Evolutionary conservation across 2,113 vertebrate species (phyloP).

Genomic region (Chamaetylas fuelleborni): DNA sequence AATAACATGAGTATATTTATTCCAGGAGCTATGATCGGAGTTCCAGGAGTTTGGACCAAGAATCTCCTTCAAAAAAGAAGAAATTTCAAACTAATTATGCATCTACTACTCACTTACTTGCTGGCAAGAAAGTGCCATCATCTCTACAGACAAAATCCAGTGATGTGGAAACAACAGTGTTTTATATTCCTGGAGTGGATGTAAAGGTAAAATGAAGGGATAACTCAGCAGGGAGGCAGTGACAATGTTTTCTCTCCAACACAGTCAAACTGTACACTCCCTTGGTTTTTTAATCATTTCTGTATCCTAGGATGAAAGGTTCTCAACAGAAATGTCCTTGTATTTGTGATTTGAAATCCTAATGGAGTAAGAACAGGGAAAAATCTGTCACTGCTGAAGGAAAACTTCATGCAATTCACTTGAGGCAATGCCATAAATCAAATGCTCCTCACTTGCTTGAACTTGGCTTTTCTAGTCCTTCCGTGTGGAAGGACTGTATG

Average conservation of each 20-base stretch:
- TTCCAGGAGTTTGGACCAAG: slow-evolving; percentile 92
- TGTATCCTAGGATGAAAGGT: not conserved
- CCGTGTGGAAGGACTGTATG: accelerated
- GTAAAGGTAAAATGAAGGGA: slow-evolving; percentile 85
- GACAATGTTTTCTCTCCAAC: not conserved
- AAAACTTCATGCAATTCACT: not conserved
- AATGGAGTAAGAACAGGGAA: not conserved
- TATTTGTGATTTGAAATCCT: not conserved
- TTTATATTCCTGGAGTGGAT: slow-evolving; percentile 98
- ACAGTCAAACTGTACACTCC: not conserved
- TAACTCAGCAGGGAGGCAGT: not conserved
- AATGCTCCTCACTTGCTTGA: not conserved
- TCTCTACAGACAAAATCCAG: slow-evolving; percentile 91
- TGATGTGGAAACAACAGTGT: slow-evolving; percentile 94
- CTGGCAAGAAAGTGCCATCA: slow-evolving; percentile 92
- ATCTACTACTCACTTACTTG: slow-evolving; percentile 88
- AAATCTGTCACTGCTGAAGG: not conserved
- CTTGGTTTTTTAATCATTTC: not conserved
- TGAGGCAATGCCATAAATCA: not conserved
- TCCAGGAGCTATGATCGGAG: slow-evolving; percentile 90
- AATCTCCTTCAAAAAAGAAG: slow-evolving; percentile 95
- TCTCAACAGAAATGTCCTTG: not conserved
- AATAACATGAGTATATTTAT: not conserved
- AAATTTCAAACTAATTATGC: slow-evolving; percentile 90
- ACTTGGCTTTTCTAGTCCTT: not conserved